Evolutionary conservation across 2,888 invertebrate genomes (phyloP), one percentile per base, ranked within the genome.

Genomic region (Brenthis hecate): DNA sequence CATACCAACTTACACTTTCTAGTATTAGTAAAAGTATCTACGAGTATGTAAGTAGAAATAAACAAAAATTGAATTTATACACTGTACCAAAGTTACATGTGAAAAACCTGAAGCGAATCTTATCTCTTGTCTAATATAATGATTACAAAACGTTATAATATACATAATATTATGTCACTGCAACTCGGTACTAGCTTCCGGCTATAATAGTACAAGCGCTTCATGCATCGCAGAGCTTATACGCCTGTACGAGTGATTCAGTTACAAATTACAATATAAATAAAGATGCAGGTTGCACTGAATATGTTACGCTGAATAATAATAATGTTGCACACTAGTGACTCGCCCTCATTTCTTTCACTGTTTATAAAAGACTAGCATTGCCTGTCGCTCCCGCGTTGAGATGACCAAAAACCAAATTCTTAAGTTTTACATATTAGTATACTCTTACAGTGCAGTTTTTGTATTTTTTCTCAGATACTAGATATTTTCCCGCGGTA

Each of bases 191-290:
- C 57, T 43, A 36, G 32, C 55, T 66, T 66, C 66, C 66, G 66
- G 61, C 36, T 66, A 55, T 32, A 58, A 56, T 55, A 32, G 53
- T 66, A 56, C 66, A 67, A 56, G 58, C 32, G 51, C 55, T 66
- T 66, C 54, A 67, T 60, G 66, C 66, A 61, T 56, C 66, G 51
- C 32, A n/a, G 43, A 67, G 56, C 66, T 61, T 55, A 50, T 67
- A 56, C 50, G 19, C 19, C 61, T 50, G 32, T 61, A 23, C 50
- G 50, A 13, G 8, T 50, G 54, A 60, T 61, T 66, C 36, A 60
- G 23, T 67, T 67, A 67, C 66, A 56, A 53, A 43, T 43, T 11
- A 36, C 36, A 36, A 36, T 36, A 36, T 36, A 36, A 36, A 36
- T 36, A 51, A 13, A 61, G 16, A 51, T 62, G 16, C 36, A 11